A percentile compares a stretch with the other conserved stretches of the same genome.
Conservation (phyloP, 2,113 vertebrate genomes). For the Nothoprocta pentlandii region DNA sequence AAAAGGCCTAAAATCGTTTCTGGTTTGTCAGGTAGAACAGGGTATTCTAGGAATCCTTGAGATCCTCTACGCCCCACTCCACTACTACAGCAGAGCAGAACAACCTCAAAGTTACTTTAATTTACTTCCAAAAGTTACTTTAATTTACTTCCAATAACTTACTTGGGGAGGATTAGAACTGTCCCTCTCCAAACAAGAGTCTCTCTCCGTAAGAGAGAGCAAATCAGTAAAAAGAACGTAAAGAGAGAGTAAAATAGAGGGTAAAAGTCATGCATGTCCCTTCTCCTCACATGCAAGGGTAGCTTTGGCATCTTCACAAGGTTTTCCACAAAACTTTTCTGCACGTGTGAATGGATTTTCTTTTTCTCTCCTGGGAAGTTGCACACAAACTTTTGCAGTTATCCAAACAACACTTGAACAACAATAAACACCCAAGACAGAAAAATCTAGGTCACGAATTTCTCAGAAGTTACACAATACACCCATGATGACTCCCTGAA, state of each 20-base stretch:
- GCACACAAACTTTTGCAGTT: constrained; percentile 24
- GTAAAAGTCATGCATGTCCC: neutral
- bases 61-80: neutral
- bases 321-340: neutral
- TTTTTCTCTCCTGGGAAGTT: neutral
- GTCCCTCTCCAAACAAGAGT: neutral
- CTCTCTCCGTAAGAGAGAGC: too few species aligned
- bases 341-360: neutral
- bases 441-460: constrained; percentile 62
- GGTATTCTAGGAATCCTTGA: neutral
- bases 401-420: constrained; percentile 7
- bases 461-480: constrained; percentile 40
- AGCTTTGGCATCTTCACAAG: neutral
- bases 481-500: constrained; percentile 33
- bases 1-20: neutral
- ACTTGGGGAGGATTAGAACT: neutral
- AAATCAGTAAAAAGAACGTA: too few species aligned
- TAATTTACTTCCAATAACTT: neutral
- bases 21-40: neutral
- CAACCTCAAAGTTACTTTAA: neutral
- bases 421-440: constrained; percentile 32
- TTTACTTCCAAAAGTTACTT: neutral
- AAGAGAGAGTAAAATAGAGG: neutral
- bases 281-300: neutral
- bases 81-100: neutral